Evolutionary conservation across 1,140 invertebrate species (phyloP), one percentile per base, ranked within the genome.

Genomic region (Megalonaias nervosa): DNA sequence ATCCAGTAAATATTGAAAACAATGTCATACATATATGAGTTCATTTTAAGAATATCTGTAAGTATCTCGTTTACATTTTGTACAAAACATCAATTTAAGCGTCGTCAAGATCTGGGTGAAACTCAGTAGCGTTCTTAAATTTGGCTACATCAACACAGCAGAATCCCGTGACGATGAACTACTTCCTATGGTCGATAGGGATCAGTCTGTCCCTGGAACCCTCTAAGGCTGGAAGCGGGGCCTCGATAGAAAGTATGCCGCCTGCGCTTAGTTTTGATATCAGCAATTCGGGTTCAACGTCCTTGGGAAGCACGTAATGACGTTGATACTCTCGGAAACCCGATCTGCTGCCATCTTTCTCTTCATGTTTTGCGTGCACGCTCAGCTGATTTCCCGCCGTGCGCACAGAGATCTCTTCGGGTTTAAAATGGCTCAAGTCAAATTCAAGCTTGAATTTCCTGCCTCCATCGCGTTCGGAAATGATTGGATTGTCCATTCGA

Each of bases 371-470:
- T 1, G 94, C 95, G 86, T 96, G 94, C 2, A 97, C 94, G 14
- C 96, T 91, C 19, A 97, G 93, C 72, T 91, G 93, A 87, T 95
- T 95, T 84, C 95, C 95, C n/a, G 94, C 92, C 0, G 95, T 95
- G 89, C 96, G 97, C 0, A 98, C 96, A n/a, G 93, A 94, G 60
- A 98, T 95, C 91, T 97, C 95, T 74, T 96, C 94, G 0, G 95
- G 95, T 17, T 93, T 91, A 90, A 96, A 96, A 85, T 97, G 95
- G 81, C 96, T 93, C 0, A 96, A 94, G 86, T 98, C 96, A 62
- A 97, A 91, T 65, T 94, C 68, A 21, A 89, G 74, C 56, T 85
- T 80, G 72, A 89, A 87, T 74, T 85, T 85, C 59, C 80, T 75
- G 12, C 68, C 67, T n/a, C 86, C 86, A 66, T 84, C 81, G 14